A percentile compares a stretch with the other conserved stretches of the same genome.
These are phyloP conservation scores for Brienomyrus longianalis DNA, from an alignment of 2,113 vertebrate species.

Conservation along the genomic window DNA sequence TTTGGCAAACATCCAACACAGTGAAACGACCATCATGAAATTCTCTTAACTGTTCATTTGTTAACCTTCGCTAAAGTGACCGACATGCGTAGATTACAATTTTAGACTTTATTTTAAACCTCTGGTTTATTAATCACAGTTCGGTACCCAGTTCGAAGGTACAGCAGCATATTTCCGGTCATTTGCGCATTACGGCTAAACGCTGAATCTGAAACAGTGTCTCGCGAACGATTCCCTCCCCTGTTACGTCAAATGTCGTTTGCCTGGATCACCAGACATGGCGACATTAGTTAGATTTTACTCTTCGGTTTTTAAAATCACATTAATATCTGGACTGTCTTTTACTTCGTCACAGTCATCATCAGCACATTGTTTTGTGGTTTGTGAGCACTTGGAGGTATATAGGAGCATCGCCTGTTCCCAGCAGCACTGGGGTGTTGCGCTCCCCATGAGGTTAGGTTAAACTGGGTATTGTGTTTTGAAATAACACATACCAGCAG, in stretches of 20 bases:
- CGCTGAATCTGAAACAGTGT: neutral
- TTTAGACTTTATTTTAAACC: neutral
- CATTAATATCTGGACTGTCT: neutral
- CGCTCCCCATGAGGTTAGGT: neutral
- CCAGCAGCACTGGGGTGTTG: neutral
- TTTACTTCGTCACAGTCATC: neutral
- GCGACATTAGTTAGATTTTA: neutral
- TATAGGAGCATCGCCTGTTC: neutral
- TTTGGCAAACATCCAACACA: conserved; percentile 37
- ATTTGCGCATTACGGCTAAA: neutral
- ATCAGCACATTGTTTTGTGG: neutral
- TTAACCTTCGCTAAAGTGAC: neutral
- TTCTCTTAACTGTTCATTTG: neutral
- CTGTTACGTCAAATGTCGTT: neutral
- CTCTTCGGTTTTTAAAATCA: conserved; percentile 20
- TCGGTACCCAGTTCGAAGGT: neutral
- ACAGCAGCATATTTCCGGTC: neutral
- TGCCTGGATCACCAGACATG: neutral
- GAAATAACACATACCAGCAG: neutral
- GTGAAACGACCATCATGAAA: conserved; percentile 23
- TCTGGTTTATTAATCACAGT: neutral
- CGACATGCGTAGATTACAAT: neutral
- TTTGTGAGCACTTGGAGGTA: neutral
- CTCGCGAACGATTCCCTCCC: neutral
- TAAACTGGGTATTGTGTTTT: neutral